Base-by-base conservation (phyloP, 2,113 vertebrate species). In the Poeciliopsis prolifica region DNA sequence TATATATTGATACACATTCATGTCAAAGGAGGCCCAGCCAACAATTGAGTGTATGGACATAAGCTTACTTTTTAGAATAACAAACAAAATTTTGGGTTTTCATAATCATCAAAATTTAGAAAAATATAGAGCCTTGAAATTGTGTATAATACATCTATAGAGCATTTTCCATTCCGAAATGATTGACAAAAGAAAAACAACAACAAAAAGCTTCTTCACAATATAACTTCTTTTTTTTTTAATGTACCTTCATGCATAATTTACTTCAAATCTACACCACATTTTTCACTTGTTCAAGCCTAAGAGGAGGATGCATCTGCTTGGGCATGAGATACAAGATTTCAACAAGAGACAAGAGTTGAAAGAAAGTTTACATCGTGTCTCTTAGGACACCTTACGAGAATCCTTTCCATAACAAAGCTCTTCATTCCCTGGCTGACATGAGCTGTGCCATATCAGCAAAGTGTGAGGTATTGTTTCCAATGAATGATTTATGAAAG, bases 351-450 rank as follows among this genome's bases (percentile, higher is more conserved):
- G 62, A 70, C 61, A 22, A 40, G 28, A 67, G 73, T 75, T 81
- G 69, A 84, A 44, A 78, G 64, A 72, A 74, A 68, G 70, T 80
- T 80, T 70, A 33, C 30, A 69, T 78, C 2, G 5, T 31, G 24
- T 72, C 74, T 64, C 74, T 1, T 1, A 28, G 73, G 70, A 35
- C 61, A 14, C 11, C 22, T 71, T 37, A 58, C 1, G 33, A 72
- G 66, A 33, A 42, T 65, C 24, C 2, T 8, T 67, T 75, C 54
- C 71, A 77, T 66, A 51, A 72, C 60, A 58, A 63, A 70, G 67
- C 22, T 28, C 28, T 61, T 77, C 60, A 35, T 77, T 80, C 63
- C 64, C n/a, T 51, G 44, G 63, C 44, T 48, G 61, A 58, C 5
- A 26, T 37, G 22, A 66, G 61, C 13, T 48, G 13, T 51, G 62